Conservation (phyloP, 2,888 invertebrate genomes). For the Strigamia crassipes region DNA sequence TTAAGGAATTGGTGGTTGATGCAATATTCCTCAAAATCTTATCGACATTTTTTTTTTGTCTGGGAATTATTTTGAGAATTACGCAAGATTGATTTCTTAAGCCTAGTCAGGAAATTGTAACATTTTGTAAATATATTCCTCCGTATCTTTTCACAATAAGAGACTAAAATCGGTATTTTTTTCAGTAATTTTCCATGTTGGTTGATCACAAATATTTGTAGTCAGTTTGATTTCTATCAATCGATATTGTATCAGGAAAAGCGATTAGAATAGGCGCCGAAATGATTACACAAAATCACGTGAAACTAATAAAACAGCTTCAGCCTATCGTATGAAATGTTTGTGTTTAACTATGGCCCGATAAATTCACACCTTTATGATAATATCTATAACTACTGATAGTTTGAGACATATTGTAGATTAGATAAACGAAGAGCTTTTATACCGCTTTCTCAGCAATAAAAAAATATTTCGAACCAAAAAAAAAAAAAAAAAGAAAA, state of each 20-base stretch:
- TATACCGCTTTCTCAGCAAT: neutral
- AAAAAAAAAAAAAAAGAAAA: neutral
- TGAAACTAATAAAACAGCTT: conserved; percentile 1
- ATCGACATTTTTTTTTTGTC: neutral
- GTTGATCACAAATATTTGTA: neutral
- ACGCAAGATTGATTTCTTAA: neutral
- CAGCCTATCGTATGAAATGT: neutral
- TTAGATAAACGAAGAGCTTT: neutral
- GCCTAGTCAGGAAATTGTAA: neutral
- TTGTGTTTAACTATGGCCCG: neutral
- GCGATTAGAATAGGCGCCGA: conserved; percentile 10
- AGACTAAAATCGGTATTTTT: neutral
- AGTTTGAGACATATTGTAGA: neutral
- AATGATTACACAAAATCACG: neutral
- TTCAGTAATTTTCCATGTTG: neutral
- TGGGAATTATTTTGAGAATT: neutral
- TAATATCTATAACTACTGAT: conserved; percentile 21
- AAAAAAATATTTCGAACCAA: too few species aligned
- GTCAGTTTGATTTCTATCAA: neutral
- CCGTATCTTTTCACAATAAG: too few species aligned
- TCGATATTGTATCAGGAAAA: conserved; percentile 15
- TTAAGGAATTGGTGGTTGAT: conserved; percentile 1
- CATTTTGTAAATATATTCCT: too few species aligned
- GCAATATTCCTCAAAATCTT: neutral
- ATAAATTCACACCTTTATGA: conserved; percentile 4